Evolutionary conservation across 2,888 invertebrate genomes (phyloP), one percentile per base, ranked within the genome.

Genomic region (Pyrgus malvae): DNA sequence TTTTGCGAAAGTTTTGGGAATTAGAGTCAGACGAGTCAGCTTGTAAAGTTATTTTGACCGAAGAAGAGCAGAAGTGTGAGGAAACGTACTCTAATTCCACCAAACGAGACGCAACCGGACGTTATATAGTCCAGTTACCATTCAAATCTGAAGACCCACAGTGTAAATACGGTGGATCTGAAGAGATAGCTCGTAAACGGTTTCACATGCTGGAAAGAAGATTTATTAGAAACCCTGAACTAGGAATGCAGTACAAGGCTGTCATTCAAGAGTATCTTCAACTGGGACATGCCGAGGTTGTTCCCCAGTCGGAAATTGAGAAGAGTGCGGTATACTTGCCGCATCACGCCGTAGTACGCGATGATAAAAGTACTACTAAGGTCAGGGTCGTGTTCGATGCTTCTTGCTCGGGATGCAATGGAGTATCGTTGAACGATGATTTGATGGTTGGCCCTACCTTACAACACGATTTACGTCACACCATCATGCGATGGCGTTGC

Each of bases 361-460:
- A 63, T 9, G 65, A 67, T 31, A 61, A 53, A 27, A 42, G 41
- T 3, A 63, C 67, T 4, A 59, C 65, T 1, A 64, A 66, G 38
- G 58, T 68, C 0, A 48, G 69, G 3, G 66, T 68, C 0, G 65
- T 70, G 0, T 66, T 66, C 42, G 58, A 67, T 45, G 66, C 63
- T 7, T 62, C 65, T 1, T 55, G 61, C 11, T 42, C 40, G n/a
- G 53, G 57, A 3, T 41, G 11, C 4, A 58, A 61, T 4, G 64
- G 62, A 8, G 48, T 56, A 0, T 64, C 67, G 9, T 38, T 69
- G 3, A 67, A 69, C 44, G 50, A 63, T 19, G 54, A 53, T 5
- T 33, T 67, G 2, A 25, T 65, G 48, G 55, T 63, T 0, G 66
- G 66, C 9, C 64, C 67, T 11, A 58, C 56, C 4, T 44, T 69